Evolutionary conservation across 2,888 invertebrate genomes (phyloP).

Genomic region (Tachina fera): DNA sequence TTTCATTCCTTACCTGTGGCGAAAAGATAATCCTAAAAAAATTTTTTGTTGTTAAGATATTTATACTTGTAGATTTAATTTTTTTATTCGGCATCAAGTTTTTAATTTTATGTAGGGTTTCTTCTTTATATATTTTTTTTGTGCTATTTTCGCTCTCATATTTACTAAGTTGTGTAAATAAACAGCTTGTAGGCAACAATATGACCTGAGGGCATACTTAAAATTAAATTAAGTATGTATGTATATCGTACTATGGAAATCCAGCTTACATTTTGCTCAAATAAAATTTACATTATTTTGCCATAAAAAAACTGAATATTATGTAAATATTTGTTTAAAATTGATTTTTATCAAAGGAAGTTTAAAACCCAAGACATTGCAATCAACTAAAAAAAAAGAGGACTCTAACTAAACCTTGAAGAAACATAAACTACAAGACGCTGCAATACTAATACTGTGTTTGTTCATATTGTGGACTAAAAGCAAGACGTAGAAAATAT

Average conservation of each 20-base stretch:
- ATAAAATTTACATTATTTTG: constrained; percentile 12
- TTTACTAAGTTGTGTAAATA: constrained; percentile 33
- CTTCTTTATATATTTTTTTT: neutral
- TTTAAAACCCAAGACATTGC: neutral
- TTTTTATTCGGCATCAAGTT: neutral
- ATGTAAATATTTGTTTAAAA: constrained; percentile 14
- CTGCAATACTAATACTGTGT: neutral
- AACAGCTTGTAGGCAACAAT: constrained; percentile 38
- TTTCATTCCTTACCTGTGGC: no score
- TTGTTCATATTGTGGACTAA: neutral
- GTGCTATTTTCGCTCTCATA: neutral
- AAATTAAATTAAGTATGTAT: constrained; percentile 21
- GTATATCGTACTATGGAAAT: no score
- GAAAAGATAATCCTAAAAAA: no score
- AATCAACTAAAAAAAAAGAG: neutral
- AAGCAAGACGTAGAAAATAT: constrained; percentile 6
- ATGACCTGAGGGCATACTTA: constrained; percentile 40
- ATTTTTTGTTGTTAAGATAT: no score
- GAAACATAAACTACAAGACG: neutral
- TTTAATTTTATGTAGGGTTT: neutral
- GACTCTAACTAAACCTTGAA: neutral
- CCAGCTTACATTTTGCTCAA: neutral
- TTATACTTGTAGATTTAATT: no score
- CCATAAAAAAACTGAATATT: constrained; percentile 5
- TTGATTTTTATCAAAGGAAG: constrained; percentile 28